Conservation (phyloP, 2,113 vertebrate genomes). For the Istiophorus platypterus region DNA sequence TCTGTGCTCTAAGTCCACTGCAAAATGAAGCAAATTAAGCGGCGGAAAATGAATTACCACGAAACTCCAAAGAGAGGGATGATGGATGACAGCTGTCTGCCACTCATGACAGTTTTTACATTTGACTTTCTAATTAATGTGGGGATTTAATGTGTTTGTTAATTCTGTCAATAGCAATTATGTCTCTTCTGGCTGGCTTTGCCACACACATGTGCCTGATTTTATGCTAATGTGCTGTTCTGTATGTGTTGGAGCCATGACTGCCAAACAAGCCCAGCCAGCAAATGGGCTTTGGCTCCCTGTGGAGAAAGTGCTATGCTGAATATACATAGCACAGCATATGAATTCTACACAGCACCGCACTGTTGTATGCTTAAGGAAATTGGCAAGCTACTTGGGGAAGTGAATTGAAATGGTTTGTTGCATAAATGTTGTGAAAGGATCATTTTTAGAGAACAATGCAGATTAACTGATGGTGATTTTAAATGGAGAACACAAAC, state of each 20-base stretch:
- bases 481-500: constrained; percentile 51
- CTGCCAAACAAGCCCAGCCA: constrained; percentile 73
- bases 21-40: constrained; percentile 74
- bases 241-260: constrained; percentile 71
- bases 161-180: constrained; percentile 87
- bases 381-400: constrained; percentile 74
- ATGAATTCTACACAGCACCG: constrained; percentile 68
- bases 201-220: constrained; percentile 57
- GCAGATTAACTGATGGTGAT: constrained; percentile 64
- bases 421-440: constrained; percentile 60
- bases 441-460: constrained; percentile 65
- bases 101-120: constrained; percentile 78
- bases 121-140: constrained; percentile 85
- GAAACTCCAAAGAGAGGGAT: constrained; percentile 79
- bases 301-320: constrained; percentile 58
- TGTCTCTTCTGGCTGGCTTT: constrained; percentile 77
- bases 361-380: constrained; percentile 73
- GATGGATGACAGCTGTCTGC: constrained; percentile 81
- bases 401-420: constrained; percentile 71
- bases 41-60: constrained; percentile 74
- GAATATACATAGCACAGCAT: constrained; percentile 71
- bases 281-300: constrained; percentile 76
- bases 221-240: constrained; percentile 80
- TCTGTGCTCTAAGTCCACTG: constrained; percentile 63
- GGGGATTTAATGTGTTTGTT: constrained; percentile 85